Conservation (phyloP, 2,797 vertebrate genomes). For the Urocyon cinereoargenteus region DNA sequence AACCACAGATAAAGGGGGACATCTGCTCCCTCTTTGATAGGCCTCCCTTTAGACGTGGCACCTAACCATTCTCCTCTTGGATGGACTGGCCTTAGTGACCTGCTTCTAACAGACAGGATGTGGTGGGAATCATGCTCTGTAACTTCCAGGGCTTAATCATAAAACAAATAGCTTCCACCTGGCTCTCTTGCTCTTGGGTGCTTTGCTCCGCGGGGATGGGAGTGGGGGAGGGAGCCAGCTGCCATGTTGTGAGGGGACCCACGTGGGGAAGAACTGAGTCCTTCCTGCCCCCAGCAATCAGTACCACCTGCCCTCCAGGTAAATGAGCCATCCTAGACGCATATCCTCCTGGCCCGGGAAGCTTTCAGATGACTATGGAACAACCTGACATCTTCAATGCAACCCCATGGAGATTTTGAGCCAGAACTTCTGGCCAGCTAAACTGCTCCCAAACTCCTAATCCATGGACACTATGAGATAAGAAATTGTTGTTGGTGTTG, state of each 20-base stretch:
- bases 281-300: background rate
- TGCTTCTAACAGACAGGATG: background rate
- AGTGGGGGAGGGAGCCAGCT: background rate
- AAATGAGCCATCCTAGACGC: background rate
- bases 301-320: rapidly evolving
- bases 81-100: background rate
- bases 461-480: background rate
- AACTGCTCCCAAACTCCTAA: background rate
- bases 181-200: background rate
- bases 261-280: rapidly evolving
- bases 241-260: background rate
- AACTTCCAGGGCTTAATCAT: background rate
- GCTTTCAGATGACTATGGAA: background rate
- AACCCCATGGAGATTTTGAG: background rate
- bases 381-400: rapidly evolving
- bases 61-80: too few relatives aligned
- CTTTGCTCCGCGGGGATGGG: background rate
- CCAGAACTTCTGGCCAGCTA: background rate
- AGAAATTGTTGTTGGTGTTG: background rate
- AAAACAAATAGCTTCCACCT: background rate
- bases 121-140: background rate
- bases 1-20: background rate
- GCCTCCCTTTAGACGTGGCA: too few relatives aligned
- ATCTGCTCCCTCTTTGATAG: background rate
- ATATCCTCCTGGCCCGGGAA: background rate